These are phyloP conservation scores for Anoplius nigerrimus DNA, from an alignment of 2,888 invertebrate genomes.

Conservation along the genomic window DNA sequence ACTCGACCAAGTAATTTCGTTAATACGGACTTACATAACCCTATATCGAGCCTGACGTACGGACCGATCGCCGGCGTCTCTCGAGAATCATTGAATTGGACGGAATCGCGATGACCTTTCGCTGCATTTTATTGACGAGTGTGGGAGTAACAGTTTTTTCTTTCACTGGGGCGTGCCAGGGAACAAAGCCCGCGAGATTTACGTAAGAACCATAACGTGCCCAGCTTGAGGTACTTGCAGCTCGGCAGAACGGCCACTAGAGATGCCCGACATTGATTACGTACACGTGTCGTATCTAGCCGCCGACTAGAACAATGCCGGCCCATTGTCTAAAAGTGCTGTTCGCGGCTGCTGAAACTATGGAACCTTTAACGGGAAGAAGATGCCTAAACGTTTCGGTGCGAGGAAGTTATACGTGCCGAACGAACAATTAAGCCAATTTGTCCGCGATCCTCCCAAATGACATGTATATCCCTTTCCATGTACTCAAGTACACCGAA, in stretches of 20 bases:
- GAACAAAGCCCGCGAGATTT: constrained; percentile 58
- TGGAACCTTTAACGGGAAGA: not conserved
- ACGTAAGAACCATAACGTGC: constrained; percentile 57
- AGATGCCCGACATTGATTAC: constrained; percentile 71
- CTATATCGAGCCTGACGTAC: too few species aligned
- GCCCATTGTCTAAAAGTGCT: constrained; percentile 51
- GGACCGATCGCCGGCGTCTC: too few species aligned
- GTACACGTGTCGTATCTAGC: constrained; percentile 67
- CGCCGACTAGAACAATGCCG: constrained; percentile 52
- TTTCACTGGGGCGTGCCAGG: constrained; percentile 54
- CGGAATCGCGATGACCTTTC: constrained; percentile 19
- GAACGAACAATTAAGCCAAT: constrained; percentile 13
- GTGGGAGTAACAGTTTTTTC: constrained; percentile 19
- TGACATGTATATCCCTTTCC: not conserved
- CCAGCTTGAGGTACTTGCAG: constrained; percentile 42
- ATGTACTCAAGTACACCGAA: not conserved
- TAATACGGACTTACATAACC: too few species aligned
- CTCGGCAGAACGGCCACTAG: constrained; percentile 47
- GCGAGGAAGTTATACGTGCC: constrained; percentile 14
- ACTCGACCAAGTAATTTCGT: too few species aligned
- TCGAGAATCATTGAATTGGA: constrained; percentile 7
- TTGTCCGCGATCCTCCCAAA: not conserved
- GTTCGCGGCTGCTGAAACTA: constrained; percentile 21
- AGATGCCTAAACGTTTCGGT: not conserved
- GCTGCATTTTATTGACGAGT: constrained; percentile 19